These are phyloP conservation scores for Steatocranus sp. DNA, from an alignment of 2,797 vertebrate species.

Conservation along the genomic window DNA sequence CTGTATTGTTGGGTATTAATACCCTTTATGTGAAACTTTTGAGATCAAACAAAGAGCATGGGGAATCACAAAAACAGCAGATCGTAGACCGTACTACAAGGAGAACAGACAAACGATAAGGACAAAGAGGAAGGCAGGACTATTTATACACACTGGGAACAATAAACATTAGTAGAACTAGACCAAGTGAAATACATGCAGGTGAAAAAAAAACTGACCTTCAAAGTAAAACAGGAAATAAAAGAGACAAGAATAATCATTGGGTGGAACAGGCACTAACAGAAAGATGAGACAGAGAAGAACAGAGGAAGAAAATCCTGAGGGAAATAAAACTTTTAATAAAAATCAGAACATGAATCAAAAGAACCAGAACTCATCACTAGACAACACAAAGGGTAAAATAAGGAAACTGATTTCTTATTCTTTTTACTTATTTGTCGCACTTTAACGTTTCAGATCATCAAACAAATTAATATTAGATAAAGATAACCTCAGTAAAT, in stretches of 20 bases:
- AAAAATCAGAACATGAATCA: fast-evolving
- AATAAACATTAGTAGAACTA: neutral
- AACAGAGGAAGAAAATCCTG: fast-evolving
- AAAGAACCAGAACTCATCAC: fast-evolving
- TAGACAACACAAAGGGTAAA: neutral
- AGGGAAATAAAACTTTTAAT: neutral
- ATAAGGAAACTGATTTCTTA: neutral
- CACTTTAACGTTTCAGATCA: neutral
- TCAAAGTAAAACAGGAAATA: neutral
- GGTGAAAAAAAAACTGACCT: neutral
- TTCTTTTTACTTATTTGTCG: neutral
- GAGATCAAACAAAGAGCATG: neutral
- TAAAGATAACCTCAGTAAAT: fast-evolving
- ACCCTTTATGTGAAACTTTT: neutral
- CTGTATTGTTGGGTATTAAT: neutral
- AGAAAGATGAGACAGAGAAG: neutral
- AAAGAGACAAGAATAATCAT: neutral
- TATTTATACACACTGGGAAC: neutral
- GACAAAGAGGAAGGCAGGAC: neutral
- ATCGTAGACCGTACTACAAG: fast-evolving
- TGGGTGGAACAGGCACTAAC: fast-evolving
- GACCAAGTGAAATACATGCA: neutral
- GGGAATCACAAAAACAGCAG: neutral
- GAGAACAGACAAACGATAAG: neutral
- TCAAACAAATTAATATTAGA: neutral